phyloP scores from a whole-genome alignment of 1,140 invertebrate genomes.

The Drosophila lini region DNA sequence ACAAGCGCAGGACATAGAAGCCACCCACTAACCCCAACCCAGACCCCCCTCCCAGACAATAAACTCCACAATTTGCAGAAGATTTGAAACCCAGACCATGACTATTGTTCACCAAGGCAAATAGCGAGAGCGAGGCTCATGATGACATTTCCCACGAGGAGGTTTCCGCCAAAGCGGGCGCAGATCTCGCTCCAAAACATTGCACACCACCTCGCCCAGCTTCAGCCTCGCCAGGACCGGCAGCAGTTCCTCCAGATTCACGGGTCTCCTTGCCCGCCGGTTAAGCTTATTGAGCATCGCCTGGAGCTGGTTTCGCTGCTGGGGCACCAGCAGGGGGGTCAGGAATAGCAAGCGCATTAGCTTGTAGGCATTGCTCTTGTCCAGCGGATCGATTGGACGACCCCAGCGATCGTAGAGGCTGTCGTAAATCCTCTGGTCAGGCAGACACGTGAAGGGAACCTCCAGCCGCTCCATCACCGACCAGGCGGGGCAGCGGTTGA shows the following conservation, averaged over 20 bases:
- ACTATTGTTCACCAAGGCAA: background rate
- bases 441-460: slow-evolving; percentile 55
- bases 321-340: slow-evolving; percentile 15
- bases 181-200: slow-evolving; percentile 31
- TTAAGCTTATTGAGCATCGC: slow-evolving; percentile 48
- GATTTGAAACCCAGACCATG: background rate
- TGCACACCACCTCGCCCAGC: slow-evolving; percentile 53
- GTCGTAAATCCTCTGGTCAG: slow-evolving; percentile 67
- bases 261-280: background rate
- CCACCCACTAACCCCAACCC: too few species aligned
- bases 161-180: background rate
- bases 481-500: slow-evolving; percentile 38
- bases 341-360: slow-evolving; percentile 61
- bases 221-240: slow-evolving; percentile 5
- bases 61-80: background rate
- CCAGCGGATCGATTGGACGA: slow-evolving; percentile 46
- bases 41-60: too few species aligned
- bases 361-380: slow-evolving; percentile 40
- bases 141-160: background rate
- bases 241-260: slow-evolving; percentile 41
- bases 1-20: background rate
- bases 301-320: slow-evolving; percentile 34
- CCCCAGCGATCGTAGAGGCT: slow-evolving; percentile 69
- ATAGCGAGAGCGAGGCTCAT: background rate
- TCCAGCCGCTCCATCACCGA: slow-evolving; percentile 52